phyloP scores from a whole-genome alignment of 1,140 invertebrate species.

The Zaprionus africanus region DNA sequence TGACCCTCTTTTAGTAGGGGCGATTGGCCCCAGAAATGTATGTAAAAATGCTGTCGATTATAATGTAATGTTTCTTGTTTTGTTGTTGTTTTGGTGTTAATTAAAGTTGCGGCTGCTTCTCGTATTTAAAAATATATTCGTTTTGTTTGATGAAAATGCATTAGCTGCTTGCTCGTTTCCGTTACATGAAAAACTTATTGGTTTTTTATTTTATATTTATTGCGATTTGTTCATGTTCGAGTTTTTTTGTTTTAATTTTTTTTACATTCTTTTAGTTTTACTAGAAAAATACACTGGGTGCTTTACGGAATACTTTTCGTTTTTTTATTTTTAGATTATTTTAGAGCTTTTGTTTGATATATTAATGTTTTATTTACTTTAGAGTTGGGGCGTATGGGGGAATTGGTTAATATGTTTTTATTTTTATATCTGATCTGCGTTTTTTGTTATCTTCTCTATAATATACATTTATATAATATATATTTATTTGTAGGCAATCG shows the following conservation, averaged over 20 bases:
- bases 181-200: slow-evolving; percentile 44
- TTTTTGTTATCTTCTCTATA: slow-evolving; percentile 50
- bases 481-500: slow-evolving; percentile 77
- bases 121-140: slow-evolving; percentile 49
- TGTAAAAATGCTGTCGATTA: slow-evolving; percentile 75
- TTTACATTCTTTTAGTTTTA: slow-evolving; percentile 69
- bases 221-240: slow-evolving; percentile 56
- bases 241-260: slow-evolving; percentile 48
- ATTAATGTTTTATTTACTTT: slow-evolving; percentile 62
- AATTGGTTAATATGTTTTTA: slow-evolving; percentile 70
- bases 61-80: slow-evolving; percentile 65
- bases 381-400: slow-evolving; percentile 29
- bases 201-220: slow-evolving; percentile 47
- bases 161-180: slow-evolving; percentile 62
- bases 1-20: slow-evolving; percentile 43
- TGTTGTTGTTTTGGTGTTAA: slow-evolving; percentile 33
- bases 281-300: slow-evolving; percentile 79
- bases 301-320: slow-evolving; percentile 58
- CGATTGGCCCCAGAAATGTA: slow-evolving; percentile 38
- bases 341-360: slow-evolving; percentile 67
- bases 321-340: slow-evolving; percentile 56
- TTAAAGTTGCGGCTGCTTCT: slow-evolving; percentile 42
- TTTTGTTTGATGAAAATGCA: slow-evolving; percentile 73
- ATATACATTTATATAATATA: slow-evolving; percentile 56
- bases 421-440: slow-evolving; percentile 22